A percentile compares a stretch with the other conserved stretches of the same genome.
These are phyloP conservation scores for Miltochrista miniata DNA, from an alignment of 2,888 invertebrate genomes.

Conservation along the genomic window DNA sequence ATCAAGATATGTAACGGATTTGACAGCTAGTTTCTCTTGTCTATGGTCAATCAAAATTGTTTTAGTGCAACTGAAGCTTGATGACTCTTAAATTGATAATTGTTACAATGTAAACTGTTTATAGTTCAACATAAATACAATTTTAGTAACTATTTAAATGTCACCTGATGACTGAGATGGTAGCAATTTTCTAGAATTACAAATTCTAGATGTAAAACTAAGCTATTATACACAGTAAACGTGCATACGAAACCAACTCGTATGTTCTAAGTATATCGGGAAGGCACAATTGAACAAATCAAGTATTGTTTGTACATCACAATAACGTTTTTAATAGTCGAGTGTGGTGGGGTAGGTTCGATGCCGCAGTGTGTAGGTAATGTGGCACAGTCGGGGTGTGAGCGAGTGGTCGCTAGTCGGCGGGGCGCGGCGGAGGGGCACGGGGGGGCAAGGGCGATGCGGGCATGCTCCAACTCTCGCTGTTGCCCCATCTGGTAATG, in stretches of 20 bases:
- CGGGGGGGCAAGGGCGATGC: constrained; percentile 79
- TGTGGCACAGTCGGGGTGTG: constrained; percentile 10
- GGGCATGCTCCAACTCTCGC: constrained; percentile 80
- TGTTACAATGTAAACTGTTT: too few relatives aligned
- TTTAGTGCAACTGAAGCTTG: background rate
- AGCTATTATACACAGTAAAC: background rate
- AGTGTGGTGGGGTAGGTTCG: constrained; percentile 1
- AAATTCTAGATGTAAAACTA: background rate
- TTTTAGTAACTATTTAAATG: background rate
- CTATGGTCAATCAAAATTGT: background rate
- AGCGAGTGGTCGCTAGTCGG: constrained; percentile 56
- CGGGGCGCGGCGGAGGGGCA: constrained; percentile 72
- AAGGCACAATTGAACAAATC: constrained; percentile 1
- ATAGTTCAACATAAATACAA: background rate
- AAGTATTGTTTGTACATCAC: background rate
- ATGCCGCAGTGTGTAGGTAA: constrained; percentile 12
- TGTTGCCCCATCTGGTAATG: constrained; percentile 63
- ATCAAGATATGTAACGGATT: background rate
- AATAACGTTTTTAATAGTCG: background rate
- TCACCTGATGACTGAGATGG: too few relatives aligned
- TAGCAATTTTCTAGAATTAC: too few relatives aligned
- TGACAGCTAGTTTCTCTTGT: background rate
- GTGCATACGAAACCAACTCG: background rate
- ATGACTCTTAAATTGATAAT: background rate
- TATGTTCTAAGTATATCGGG: background rate